Evolutionary conservation across 1,140 invertebrate genomes (phyloP), one percentile per base, ranked within the genome.

Genomic region (Oryctes rhinoceros): DNA sequence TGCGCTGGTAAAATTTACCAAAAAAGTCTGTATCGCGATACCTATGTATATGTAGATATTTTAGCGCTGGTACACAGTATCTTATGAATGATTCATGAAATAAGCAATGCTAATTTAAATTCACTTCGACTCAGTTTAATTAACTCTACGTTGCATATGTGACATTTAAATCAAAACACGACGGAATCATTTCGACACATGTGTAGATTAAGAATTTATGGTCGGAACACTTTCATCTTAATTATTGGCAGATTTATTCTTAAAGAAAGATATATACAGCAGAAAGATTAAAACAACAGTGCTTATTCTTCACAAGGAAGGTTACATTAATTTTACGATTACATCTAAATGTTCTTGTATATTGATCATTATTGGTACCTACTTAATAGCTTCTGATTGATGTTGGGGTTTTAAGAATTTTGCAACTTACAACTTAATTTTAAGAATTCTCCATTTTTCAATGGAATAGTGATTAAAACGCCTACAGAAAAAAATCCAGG

Each of bases 1-100:
- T 15, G 49, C 13, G 1, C 13, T 13, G 11, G n/a, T 15, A 53
- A 53, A 3, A 18, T 7, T 53, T 53, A 48, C n/a, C 11, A 4
- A 18, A 53, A 15, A 53, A 13, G 49, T 53, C 1, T 53, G 13
- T 53, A 53, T 15, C n/a, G 3, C 10, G 13, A 13, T 53, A 53
- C 11, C 9, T 1, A 53, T 7, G 49, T 53, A 53, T 53, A 53
- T 53, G n/a, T 13, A 15, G 13, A 53, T 53, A 53, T 53, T 53
- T 15, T 53, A 53, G n/a, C n/a, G 9, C n/a, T 53, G 3, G 9
- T 13, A 53, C 49, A 53, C 9, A 1, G 9, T 15, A 0, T 0
- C 49, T 53, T 53, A 53, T 53, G 49, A 53, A 53, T 53, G 49
- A 53, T 53, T 53, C 49, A 53, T 53, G 49, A 53, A 53, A 53